These are phyloP conservation scores for Ctenomys sociabilis DNA, from an alignment of 2,113 vertebrate genomes.

Conservation along the genomic window DNA sequence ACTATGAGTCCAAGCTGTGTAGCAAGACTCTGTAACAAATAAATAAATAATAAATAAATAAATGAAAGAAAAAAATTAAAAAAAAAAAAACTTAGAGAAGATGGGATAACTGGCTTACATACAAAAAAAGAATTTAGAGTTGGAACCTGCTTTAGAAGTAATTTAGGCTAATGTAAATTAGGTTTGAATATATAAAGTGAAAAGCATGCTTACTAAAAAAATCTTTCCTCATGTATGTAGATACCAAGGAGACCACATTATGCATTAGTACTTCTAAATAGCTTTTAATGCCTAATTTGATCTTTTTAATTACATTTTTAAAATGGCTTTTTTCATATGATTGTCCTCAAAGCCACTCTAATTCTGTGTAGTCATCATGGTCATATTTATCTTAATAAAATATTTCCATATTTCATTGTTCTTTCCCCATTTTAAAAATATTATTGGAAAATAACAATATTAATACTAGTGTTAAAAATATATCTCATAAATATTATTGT, in stretches of 20 bases:
- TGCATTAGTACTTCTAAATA: neutral
- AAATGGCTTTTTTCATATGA: neutral
- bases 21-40: too few relatives aligned
- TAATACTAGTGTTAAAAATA: neutral
- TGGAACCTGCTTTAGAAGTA: neutral
- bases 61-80: too few relatives aligned
- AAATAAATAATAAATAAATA: too few relatives aligned
- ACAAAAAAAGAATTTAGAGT: constrained; percentile 24
- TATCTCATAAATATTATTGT: neutral
- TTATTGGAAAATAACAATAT: neutral
- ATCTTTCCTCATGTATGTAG: neutral
- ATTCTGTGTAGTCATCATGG: neutral
- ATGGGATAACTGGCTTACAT: neutral
- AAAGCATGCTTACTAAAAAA: neutral
- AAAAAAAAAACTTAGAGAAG: too few relatives aligned
- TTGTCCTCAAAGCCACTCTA: neutral
- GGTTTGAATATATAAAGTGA: neutral
- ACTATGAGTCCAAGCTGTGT: too few relatives aligned
- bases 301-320: neutral
- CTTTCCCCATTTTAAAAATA: neutral
- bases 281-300: neutral
- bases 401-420: neutral
- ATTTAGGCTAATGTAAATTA: neutral
- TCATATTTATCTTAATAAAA: neutral
- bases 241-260: neutral